A percentile compares a stretch with the other conserved stretches of the same genome.
Conservation (phyloP, 2,797 vertebrate genomes). For the Kryptolebias ocellatus region DNA sequence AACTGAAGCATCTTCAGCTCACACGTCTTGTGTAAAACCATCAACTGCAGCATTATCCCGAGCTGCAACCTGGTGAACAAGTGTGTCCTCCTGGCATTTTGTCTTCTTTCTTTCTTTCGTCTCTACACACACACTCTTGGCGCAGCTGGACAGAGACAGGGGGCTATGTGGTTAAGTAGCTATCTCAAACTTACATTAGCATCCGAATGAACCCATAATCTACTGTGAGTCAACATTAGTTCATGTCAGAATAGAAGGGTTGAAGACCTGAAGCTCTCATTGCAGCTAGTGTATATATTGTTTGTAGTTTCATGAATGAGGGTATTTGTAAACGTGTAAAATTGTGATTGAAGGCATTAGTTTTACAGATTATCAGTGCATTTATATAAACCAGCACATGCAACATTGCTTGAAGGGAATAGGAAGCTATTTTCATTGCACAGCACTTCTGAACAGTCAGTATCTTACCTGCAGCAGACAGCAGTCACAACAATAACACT, state of each 20-base stretch:
- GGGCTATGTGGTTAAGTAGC: conserved; percentile 76
- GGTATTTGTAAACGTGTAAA: conserved; percentile 13
- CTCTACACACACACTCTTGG: conserved; percentile 23
- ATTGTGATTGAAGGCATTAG: not conserved
- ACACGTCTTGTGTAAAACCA: not conserved
- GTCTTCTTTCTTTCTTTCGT: conserved; percentile 1
- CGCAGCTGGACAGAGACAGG: conserved; percentile 62
- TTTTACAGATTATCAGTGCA: no score
- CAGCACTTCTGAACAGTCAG: no score
- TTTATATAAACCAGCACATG: no score
- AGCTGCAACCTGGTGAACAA: conserved; percentile 19
- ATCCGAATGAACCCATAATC: conserved; percentile 81
- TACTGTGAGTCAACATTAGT: conserved; percentile 82
- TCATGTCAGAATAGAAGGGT: conserved; percentile 71
- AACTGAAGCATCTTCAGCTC: not conserved
- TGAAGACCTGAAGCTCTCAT: conserved; percentile 51
- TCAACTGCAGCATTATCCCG: not conserved
- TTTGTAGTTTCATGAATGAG: conserved; percentile 31
- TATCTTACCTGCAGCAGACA: no score
- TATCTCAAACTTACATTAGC: conserved; percentile 75
- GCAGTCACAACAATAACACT: no score
- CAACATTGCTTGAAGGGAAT: not conserved
- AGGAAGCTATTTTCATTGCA: not conserved
- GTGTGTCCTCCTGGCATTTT: conserved; percentile 17
- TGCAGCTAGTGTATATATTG: conserved; percentile 33